Conservation (phyloP, 2,113 vertebrate genomes). For the Falcunculus frontatus region DNA sequence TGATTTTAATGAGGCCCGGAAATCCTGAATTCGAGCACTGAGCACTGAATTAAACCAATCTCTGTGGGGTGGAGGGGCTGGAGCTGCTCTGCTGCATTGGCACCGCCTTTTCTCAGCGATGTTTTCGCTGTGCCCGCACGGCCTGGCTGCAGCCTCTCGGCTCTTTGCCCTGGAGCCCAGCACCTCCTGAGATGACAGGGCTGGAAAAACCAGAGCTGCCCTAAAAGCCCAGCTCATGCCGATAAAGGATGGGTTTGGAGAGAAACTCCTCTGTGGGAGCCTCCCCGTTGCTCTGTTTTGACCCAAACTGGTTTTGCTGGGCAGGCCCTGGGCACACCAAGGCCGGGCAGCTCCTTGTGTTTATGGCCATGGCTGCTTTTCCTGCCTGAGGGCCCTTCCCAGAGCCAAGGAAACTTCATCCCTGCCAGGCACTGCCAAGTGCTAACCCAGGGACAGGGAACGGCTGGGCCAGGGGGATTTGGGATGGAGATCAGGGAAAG, state of each 20-base stretch:
- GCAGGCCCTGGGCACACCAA: background rate
- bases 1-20: background rate
- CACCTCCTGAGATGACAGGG: background rate
- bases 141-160: background rate
- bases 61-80: background rate
- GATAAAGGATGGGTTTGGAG: background rate
- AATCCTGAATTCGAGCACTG: background rate
- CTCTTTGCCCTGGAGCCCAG: background rate
- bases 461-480: accelerated
- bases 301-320: background rate
- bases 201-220: background rate
- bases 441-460: too few relatives aligned
- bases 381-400: background rate
- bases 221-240: background rate
- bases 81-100: background rate
- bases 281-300: background rate
- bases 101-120: background rate
- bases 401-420: background rate
- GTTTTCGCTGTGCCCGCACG: background rate
- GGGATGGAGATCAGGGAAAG: background rate
- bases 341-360: background rate
- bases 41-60: background rate
- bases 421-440: too few relatives aligned
- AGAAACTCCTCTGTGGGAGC: background rate
- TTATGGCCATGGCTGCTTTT: background rate